Percentiles rank a stretch among this genome's conserved stretches.
phyloP scores from a whole-genome alignment of 2,888 invertebrate species.

The Disparrhopalites patrizii region DNA sequence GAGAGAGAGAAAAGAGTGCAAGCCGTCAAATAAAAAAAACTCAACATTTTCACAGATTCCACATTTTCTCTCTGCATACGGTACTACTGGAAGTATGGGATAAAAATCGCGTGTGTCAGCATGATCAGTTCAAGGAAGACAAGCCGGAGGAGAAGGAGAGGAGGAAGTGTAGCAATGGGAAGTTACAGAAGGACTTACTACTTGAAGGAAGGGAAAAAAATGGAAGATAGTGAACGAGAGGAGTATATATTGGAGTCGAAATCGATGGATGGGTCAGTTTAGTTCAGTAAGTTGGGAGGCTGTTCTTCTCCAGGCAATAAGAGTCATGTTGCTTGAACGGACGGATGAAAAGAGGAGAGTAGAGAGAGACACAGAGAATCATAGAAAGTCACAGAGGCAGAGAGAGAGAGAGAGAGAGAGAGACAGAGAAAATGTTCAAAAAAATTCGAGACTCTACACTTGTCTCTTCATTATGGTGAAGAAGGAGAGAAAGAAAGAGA shows the following conservation, averaged over 20 bases:
- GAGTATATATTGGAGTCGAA: conserved; percentile 1
- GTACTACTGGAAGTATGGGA: conserved; percentile 16
- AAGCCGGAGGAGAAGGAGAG: background rate
- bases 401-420: too few species aligned
- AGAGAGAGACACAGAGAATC: background rate
- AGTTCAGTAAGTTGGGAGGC: conserved; percentile 17
- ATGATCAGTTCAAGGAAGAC: conserved; percentile 8
- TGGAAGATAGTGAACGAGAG: background rate
- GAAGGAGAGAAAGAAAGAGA: conserved; percentile 1
- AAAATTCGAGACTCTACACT: background rate
- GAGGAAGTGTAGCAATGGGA: background rate
- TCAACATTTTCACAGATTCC: conserved; percentile 5
- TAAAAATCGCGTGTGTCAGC: conserved; percentile 20
- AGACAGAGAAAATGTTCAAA: too few species aligned
- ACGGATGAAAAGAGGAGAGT: background rate
- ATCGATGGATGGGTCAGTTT: conserved; percentile 27
- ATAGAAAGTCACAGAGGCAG: too few species aligned
- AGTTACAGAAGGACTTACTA: background rate
- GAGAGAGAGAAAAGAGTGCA: background rate
- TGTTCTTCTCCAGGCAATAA: conserved; percentile 21
- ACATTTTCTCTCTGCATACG: background rate
- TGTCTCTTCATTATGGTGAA: background rate
- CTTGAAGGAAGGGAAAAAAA: background rate
- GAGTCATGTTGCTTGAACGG: conserved; percentile 7
- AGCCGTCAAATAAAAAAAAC: conserved; percentile 9